phyloP scores from a whole-genome alignment of 2,797 vertebrate species.

The Limosa lapponica region DNA sequence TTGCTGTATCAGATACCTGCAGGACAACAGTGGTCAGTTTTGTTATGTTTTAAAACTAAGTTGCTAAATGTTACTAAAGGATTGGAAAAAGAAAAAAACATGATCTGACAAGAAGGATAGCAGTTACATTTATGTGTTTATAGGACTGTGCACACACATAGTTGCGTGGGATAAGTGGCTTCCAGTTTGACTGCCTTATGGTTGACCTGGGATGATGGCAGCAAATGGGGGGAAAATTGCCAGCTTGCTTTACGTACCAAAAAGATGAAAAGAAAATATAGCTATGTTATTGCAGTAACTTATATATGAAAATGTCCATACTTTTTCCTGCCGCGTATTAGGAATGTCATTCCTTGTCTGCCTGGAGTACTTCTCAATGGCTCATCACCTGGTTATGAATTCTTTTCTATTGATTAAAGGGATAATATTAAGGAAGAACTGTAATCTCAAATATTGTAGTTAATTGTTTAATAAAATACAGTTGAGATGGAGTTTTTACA shows the following conservation, averaged over 20 bases:
- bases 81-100: background rate
- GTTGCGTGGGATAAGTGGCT: rapidly evolving
- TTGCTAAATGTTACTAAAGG: background rate
- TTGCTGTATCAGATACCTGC: background rate
- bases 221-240: background rate
- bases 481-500: background rate
- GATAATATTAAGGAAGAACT: background rate
- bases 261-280: background rate
- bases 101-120: background rate
- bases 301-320: background rate
- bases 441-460: background rate
- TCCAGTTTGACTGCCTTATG: background rate
- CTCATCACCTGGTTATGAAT: background rate
- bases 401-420: background rate
- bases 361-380: background rate
- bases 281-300: background rate
- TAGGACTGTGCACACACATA: background rate
- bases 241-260: background rate
- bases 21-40: background rate
- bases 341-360: background rate
- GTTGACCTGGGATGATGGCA: background rate
- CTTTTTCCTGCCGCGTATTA: background rate
- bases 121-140: background rate
- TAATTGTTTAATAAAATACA: background rate
- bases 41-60: background rate